Percentiles rank a stretch among this genome's conserved stretches.
Evolutionary conservation across 1,140 invertebrate genomes (phyloP).

Genomic region (Drosophila kurseongensis): DNA sequence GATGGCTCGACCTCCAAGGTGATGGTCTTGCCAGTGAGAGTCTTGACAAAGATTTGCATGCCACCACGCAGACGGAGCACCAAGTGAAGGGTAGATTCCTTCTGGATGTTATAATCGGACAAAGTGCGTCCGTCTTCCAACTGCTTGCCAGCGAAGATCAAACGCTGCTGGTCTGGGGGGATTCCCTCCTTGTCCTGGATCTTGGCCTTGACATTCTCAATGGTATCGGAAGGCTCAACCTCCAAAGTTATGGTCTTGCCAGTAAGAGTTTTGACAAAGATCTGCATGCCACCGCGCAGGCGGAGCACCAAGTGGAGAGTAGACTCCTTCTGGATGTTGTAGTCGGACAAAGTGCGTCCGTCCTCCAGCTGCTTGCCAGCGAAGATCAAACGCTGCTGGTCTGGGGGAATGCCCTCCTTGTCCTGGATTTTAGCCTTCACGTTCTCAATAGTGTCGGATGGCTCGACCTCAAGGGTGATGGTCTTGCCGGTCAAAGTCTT

Average conservation of each 20-base stretch:
- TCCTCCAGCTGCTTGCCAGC: no score
- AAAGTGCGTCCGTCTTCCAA: constrained; percentile 3
- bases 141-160: constrained; percentile 7
- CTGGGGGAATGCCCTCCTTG: constrained; percentile 86
- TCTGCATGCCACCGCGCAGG: no score
- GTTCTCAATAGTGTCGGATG: constrained; percentile 93
- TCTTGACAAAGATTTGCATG: constrained; percentile 8
- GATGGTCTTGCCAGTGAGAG: constrained; percentile 89
- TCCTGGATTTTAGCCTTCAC: constrained; percentile 92
- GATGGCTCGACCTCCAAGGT: constrained; percentile 92
- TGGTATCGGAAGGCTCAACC: constrained; percentile 5
- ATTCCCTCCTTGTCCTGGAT: constrained; percentile 9
- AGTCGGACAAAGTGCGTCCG: no score
- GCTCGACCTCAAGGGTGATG: constrained; percentile 92
- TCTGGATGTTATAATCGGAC: constrained; percentile 12
- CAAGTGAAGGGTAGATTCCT: constrained; percentile 1
- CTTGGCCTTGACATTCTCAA: constrained; percentile 4
- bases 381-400: no score
- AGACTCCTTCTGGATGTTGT: no score
- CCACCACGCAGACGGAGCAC: constrained; percentile 3
- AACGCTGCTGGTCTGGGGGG: constrained; percentile 6
- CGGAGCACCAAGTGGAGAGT: no score
- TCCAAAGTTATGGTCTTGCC: constrained; percentile 6
- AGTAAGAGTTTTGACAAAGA: neutral
- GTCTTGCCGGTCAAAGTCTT: constrained; percentile 90